Percentiles rank a stretch among this genome's conserved stretches.
Conservation (phyloP, 2,113 vertebrate species). For the Cichladusa arquata region DNA sequence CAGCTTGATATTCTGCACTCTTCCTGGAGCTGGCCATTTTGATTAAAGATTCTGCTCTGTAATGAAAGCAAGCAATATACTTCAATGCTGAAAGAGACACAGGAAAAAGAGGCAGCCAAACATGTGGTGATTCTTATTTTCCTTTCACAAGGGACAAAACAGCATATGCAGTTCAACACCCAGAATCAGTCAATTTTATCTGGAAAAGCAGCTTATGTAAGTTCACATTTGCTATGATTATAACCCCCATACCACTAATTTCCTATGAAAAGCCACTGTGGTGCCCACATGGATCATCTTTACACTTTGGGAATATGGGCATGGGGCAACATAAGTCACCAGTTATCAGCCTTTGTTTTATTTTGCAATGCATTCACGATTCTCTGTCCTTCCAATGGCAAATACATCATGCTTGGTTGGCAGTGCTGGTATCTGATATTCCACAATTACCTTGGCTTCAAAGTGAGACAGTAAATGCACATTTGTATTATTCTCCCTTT, state of each 20-base stretch:
- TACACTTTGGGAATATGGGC: background rate
- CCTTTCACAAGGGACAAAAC: conserved; percentile 8
- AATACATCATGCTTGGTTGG: conserved; percentile 19
- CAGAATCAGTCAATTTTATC: background rate
- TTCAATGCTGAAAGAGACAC: background rate
- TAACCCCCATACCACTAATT: background rate
- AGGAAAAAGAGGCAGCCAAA: background rate
- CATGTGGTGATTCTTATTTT: background rate
- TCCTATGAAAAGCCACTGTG: background rate
- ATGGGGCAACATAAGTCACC: background rate
- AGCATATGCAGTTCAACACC: background rate
- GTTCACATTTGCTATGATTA: background rate
- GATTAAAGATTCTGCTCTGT: background rate
- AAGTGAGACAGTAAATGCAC: conserved; percentile 50
- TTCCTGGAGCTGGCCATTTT: background rate
- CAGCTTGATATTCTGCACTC: background rate
- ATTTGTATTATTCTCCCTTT: conserved; percentile 49
- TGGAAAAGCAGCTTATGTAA: background rate
- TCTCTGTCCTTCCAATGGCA: conserved; percentile 39
- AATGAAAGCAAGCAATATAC: background rate
- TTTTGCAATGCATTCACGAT: conserved; percentile 61
- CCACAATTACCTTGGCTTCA: conserved; percentile 42
- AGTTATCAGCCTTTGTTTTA: conserved; percentile 51
- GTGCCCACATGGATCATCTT: background rate
- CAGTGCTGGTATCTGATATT: conserved; percentile 35